Evolutionary conservation across 37 sponge, comb jelly and placozoan species (phyloP).

Genomic region (Haliclona indistincta): DNA sequence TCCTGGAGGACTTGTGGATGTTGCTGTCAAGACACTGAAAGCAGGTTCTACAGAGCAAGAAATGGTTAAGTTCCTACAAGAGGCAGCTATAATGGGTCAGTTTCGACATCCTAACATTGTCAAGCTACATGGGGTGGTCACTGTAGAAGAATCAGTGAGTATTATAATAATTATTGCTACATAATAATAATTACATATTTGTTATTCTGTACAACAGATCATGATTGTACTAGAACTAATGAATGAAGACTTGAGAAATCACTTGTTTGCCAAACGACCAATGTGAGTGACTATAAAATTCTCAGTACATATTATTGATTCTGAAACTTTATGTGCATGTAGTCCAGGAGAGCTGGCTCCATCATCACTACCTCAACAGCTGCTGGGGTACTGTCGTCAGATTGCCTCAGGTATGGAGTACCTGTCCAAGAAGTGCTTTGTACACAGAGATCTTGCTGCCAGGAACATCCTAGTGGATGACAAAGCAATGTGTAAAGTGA

Average conservation of each 20-base stretch:
- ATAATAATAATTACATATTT: too few species aligned
- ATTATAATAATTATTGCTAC: too few species aligned
- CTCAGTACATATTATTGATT: neutral
- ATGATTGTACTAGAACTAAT: conserved; percentile 66
- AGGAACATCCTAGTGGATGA: conserved; percentile 68
- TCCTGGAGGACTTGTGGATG: conserved; percentile 19
- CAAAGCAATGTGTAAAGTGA: conserved; percentile 49
- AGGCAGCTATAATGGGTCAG: conserved; percentile 70
- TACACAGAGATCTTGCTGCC: conserved; percentile 76
- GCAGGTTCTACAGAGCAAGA: conserved; percentile 34
- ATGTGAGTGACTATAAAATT: conserved; percentile 1
- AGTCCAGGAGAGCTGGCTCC: conserved; percentile 14
- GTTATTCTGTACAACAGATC: too few species aligned
- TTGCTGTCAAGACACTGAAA: conserved; percentile 43
- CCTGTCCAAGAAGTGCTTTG: conserved; percentile 47
- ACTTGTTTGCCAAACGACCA: conserved; percentile 8
- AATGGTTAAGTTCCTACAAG: conserved; percentile 50
- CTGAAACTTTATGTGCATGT: too few species aligned
- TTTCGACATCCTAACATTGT: conserved; percentile 58
- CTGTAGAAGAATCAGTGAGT: conserved; percentile 60
- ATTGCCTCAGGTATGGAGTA: conserved; percentile 67
- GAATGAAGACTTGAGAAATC: conserved; percentile 31
- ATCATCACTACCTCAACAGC: too few species aligned
- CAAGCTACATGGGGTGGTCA: conserved; percentile 57
- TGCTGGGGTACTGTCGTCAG: conserved; percentile 48